Conservation (phyloP, 2,113 vertebrate genomes). For the Gallinago media region DNA sequence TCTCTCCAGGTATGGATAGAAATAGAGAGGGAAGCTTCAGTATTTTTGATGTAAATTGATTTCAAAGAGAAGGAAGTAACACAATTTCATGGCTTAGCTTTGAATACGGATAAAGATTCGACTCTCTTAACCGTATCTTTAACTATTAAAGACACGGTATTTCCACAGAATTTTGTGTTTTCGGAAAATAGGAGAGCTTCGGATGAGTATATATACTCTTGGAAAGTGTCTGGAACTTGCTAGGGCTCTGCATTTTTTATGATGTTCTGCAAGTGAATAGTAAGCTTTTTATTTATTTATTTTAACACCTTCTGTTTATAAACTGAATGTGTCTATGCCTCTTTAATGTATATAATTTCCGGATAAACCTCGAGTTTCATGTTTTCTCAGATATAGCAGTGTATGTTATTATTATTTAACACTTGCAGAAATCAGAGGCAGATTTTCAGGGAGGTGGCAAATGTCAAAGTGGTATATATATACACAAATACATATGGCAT, state of each 20-base stretch:
- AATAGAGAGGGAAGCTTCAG: background rate
- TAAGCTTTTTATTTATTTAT: background rate
- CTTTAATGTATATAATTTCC: background rate
- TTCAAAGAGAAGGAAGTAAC: constrained; percentile 71
- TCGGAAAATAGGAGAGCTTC: background rate
- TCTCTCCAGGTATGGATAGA: background rate
- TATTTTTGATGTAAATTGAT: constrained; percentile 28
- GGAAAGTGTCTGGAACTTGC: background rate
- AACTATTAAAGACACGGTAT: constrained; percentile 40
- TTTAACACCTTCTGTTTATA: background rate
- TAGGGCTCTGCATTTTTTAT: background rate
- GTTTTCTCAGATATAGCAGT: background rate
- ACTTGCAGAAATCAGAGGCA: background rate
- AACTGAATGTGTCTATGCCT: background rate
- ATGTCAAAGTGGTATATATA: background rate
- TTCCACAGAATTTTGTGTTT: constrained; percentile 22
- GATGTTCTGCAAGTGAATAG: background rate
- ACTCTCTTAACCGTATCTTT: constrained; percentile 65
- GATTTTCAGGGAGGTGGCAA: background rate
- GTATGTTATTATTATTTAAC: background rate
- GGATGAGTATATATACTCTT: background rate
- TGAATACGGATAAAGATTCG: constrained; percentile 68
- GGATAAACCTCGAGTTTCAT: background rate
- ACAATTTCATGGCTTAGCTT: constrained; percentile 63
- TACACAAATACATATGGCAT: background rate